Evolutionary conservation across 2,797 vertebrate species (phyloP).

Genomic region (Sebastiscus tertius): DNA sequence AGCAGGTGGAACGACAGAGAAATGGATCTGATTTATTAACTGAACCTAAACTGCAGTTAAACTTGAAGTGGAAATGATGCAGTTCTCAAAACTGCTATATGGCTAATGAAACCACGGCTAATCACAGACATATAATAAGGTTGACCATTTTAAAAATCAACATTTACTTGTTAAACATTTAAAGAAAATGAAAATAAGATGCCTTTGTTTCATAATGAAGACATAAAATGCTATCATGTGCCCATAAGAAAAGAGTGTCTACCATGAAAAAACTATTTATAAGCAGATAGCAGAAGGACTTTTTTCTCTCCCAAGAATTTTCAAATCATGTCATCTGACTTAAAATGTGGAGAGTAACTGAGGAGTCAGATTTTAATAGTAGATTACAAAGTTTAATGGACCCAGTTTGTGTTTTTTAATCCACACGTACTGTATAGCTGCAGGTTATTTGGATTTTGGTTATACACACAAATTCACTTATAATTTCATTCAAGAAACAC

Average conservation of each 20-base stretch:
- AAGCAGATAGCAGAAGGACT: neutral
- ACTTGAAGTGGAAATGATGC: neutral
- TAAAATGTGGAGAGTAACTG: neutral
- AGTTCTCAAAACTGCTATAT: neutral
- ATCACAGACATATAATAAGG: neutral
- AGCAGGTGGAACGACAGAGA: constrained; percentile 31
- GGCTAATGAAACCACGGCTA: neutral
- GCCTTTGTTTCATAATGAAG: neutral
- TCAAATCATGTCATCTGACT: neutral
- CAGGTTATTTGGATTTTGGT: neutral
- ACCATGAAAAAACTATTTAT: neutral
- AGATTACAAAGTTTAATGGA: neutral
- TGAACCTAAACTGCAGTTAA: constrained; percentile 15
- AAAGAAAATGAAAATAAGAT: neutral
- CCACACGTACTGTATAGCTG: neutral
- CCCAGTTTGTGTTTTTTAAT: neutral
- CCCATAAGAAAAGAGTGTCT: neutral
- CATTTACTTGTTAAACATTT: neutral
- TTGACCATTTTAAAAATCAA: neutral
- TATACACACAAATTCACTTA: neutral
- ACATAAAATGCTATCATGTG: neutral
- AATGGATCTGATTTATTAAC: constrained; percentile 18
- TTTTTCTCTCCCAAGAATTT: neutral
- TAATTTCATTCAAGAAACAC: neutral
- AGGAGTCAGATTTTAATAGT: neutral